Conservation (phyloP, 2,113 vertebrate genomes). For the Microtus oregoni region DNA sequence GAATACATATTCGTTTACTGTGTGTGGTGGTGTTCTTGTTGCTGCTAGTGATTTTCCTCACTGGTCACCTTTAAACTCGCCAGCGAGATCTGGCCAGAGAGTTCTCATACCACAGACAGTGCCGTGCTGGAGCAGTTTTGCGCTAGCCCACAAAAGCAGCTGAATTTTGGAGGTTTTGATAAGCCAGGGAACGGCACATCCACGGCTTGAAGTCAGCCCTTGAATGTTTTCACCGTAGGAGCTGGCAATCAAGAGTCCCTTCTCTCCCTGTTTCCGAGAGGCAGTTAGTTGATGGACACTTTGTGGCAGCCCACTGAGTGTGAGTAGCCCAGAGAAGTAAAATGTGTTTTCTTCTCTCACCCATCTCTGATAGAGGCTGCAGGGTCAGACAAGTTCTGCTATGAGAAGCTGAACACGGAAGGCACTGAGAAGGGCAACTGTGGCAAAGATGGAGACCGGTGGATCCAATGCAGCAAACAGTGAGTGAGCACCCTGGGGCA, state of each 20-base stretch:
- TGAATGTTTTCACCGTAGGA: neutral
- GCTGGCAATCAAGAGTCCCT: conserved; percentile 7
- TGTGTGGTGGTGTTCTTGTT: neutral
- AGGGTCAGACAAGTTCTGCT: conserved; percentile 98
- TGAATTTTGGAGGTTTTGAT: conserved; percentile 25
- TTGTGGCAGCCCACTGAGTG: neutral
- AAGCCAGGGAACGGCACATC: neutral
- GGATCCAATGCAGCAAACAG: conserved; percentile 99
- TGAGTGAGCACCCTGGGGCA: conserved; percentile 84
- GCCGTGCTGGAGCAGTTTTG: neutral
- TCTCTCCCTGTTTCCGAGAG: neutral
- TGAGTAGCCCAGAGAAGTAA: neutral
- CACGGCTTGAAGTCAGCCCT: neutral
- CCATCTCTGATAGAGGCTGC: conserved; percentile 89
- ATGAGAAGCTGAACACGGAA: conserved; percentile 98
- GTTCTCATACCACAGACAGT: neutral
- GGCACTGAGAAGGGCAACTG: conserved; percentile 99
- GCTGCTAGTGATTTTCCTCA: neutral
- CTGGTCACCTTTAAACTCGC: neutral
- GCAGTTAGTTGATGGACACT: neutral
- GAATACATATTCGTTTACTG: neutral
- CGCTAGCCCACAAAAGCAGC: neutral
- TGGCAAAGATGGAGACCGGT: conserved; percentile 95
- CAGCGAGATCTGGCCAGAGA: neutral
- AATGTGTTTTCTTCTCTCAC: conserved; percentile 56